These are phyloP conservation scores for Phaethon lepturus DNA, from an alignment of 2,113 vertebrate genomes.

Conservation along the genomic window DNA sequence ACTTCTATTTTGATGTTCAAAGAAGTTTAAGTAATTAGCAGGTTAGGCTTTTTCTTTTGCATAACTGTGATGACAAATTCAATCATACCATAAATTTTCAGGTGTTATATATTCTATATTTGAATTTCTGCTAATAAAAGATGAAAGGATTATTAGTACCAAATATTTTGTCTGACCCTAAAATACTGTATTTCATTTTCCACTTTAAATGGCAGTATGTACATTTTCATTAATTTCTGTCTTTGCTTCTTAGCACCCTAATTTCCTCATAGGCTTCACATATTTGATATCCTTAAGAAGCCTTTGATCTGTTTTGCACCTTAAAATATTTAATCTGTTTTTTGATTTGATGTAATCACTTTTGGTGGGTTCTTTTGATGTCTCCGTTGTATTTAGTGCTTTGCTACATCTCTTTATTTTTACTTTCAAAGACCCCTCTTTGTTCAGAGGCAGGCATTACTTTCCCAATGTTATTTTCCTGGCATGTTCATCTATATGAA, in stretches of 20 bases:
- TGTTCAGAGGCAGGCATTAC: not conserved
- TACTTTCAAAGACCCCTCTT: not conserved
- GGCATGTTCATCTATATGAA: not conserved
- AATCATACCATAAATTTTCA: not conserved
- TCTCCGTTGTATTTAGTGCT: not conserved
- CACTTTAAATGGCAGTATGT: not conserved
- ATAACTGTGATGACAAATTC: not conserved
- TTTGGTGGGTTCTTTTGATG: not conserved
- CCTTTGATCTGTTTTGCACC: not conserved
- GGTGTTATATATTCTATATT: not conserved
- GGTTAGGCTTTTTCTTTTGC: not conserved
- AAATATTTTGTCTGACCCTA: conserved; percentile 10
- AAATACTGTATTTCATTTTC: not conserved
- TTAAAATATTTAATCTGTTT: not conserved
- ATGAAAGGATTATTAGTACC: not conserved
- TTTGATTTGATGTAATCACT: not conserved
- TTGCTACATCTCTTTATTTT: not conserved
- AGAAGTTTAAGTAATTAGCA: not conserved
- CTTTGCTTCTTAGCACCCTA: not conserved
- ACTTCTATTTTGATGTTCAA: not conserved
- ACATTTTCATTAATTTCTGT: not conserved
- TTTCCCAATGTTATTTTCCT: not conserved
- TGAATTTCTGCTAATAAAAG: not conserved
- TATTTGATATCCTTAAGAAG: not conserved
- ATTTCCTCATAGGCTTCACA: not conserved